Conservation (phyloP, 2,888 invertebrate species). For the Synergus japonicus region DNA sequence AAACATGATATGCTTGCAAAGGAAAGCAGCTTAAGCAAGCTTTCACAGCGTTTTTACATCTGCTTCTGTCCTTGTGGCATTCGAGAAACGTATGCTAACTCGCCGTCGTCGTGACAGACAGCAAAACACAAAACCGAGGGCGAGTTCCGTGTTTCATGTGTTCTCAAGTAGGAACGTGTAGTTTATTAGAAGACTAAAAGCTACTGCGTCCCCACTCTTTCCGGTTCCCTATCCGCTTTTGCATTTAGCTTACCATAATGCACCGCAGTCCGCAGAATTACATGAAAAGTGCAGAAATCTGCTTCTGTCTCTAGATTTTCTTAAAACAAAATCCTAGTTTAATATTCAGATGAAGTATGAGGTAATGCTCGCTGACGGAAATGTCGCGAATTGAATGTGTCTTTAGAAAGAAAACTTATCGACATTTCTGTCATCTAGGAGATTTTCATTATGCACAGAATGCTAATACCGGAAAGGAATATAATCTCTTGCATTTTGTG, state of each 20-base stretch:
- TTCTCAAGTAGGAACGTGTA: constrained; percentile 54
- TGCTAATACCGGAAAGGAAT: constrained; percentile 11
- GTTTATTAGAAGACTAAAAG: constrained; percentile 60
- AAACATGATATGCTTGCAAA: constrained; percentile 26
- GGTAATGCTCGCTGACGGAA: constrained; percentile 12
- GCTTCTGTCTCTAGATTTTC: background rate
- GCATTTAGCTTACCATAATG: constrained; percentile 34
- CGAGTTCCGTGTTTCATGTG: constrained; percentile 49
- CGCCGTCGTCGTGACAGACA: constrained; percentile 13
- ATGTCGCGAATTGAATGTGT: constrained; percentile 13
- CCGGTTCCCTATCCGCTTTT: constrained; percentile 37
- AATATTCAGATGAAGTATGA: constrained; percentile 15
- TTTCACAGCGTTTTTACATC: constrained; percentile 20
- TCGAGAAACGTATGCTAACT: constrained; percentile 35
- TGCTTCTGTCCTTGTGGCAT: constrained; percentile 11
- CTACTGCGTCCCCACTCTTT: constrained; percentile 42
- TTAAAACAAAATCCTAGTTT: constrained; percentile 3
- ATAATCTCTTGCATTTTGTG: constrained; percentile 16
- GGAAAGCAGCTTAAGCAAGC: constrained; percentile 38
- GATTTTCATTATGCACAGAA: constrained; percentile 15
- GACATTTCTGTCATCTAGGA: constrained; percentile 31
- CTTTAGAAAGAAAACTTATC: constrained; percentile 36
- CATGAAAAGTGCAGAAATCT: background rate
- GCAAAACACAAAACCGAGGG: constrained; percentile 16
- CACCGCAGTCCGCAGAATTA: constrained; percentile 9